Conservation (phyloP, 1,140 invertebrate species). For the Aphis gossypii region DNA sequence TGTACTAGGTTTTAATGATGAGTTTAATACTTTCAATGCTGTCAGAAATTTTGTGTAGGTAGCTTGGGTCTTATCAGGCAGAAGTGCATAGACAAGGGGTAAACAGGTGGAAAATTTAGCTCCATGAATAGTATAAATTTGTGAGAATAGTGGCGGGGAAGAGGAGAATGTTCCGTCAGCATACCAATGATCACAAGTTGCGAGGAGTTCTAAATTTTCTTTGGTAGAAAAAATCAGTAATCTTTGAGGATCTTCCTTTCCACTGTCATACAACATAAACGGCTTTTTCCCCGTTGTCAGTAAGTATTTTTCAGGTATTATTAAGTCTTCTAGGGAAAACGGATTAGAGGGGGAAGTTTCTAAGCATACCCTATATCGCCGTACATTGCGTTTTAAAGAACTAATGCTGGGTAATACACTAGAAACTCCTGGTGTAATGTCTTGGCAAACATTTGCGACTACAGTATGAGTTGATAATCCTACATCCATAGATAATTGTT, state of each 20-base stretch:
- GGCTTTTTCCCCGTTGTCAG: neutral
- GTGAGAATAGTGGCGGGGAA: neutral
- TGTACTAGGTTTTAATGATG: no score
- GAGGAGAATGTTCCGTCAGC: neutral
- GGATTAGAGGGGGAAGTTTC: neutral
- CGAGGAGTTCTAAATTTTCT: neutral
- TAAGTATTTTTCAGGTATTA: neutral
- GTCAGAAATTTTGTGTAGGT: no score
- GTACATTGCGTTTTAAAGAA: neutral
- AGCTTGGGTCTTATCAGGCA: no score
- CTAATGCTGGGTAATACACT: conserved; percentile 14
- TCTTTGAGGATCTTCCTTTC: neutral
- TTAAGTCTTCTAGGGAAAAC: neutral
- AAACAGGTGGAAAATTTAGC: neutral
- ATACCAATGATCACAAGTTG: neutral
- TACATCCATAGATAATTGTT: neutral
- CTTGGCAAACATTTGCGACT: neutral
- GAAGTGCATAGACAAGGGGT: no score
- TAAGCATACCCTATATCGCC: neutral
- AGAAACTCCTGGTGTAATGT: neutral
- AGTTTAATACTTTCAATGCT: no score
- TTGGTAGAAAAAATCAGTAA: neutral
- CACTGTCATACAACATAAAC: neutral
- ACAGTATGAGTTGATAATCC: neutral
- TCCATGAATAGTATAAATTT: conserved; percentile 1